Evolutionary conservation across 2,888 invertebrate genomes (phyloP).

Genomic region (Lypha dubia): DNA sequence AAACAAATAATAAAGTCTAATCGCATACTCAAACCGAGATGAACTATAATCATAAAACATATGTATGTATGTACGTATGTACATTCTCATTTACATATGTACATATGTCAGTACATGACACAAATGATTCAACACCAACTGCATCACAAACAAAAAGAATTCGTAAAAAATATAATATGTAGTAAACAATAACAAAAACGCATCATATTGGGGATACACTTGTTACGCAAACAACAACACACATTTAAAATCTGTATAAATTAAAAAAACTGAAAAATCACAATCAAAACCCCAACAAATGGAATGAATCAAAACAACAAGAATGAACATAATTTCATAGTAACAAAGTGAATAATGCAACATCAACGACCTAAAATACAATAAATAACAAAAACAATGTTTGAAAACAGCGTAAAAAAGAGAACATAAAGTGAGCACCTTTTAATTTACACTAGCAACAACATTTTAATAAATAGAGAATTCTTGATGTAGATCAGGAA

Average conservation of each 20-base stretch:
- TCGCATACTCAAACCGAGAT: not conserved
- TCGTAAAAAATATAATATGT: not conserved
- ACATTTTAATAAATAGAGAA: constrained; percentile 55
- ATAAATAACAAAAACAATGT: not conserved
- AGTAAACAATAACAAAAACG: constrained; percentile 9
- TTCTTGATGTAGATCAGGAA: constrained; percentile 82
- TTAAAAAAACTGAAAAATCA: constrained; percentile 4
- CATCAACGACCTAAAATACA: not conserved
- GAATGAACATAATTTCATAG: constrained; percentile 17
- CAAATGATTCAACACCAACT: not conserved
- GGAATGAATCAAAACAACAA: not conserved
- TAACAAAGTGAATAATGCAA: not conserved
- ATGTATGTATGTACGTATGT: too few species aligned
- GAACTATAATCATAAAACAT: not conserved
- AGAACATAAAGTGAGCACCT: not conserved
- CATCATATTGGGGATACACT: constrained; percentile 17
- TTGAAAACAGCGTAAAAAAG: not conserved
- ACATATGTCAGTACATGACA: too few species aligned
- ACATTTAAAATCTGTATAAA: constrained; percentile 35
- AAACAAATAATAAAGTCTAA: constrained; percentile 21
- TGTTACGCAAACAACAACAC: constrained; percentile 19
- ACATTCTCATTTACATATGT: too few species aligned
- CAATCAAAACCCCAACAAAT: not conserved
- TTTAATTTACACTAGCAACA: constrained; percentile 32
- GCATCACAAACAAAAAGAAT: not conserved